A percentile compares a stretch with the other conserved stretches of the same genome.
phyloP scores from a whole-genome alignment of 2,888 invertebrate genomes.

The Dioctria linearis region DNA sequence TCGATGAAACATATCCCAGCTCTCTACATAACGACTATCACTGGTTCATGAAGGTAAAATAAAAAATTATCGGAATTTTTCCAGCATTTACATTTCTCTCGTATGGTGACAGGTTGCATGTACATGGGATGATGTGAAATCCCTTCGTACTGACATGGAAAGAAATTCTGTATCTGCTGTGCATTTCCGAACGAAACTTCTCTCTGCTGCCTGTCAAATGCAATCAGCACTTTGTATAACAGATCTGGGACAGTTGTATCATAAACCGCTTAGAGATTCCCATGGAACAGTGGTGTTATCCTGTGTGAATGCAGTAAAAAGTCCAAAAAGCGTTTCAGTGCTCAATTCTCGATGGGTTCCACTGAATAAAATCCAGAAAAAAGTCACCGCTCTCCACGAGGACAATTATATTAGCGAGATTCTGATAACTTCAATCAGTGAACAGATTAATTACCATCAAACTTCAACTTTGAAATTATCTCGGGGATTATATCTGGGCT shows the following conservation, averaged over 20 bases:
- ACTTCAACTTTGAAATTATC: conserved; percentile 85
- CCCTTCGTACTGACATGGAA: conserved; percentile 93
- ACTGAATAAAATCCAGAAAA: conserved; percentile 86
- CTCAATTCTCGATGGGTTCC: conserved; percentile 95
- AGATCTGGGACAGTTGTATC: conserved; percentile 95
- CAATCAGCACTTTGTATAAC: conserved; percentile 91
- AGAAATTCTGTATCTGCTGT: conserved; percentile 92
- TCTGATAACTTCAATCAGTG: conserved; percentile 89
- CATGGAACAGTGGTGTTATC: conserved; percentile 93
- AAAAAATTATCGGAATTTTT: not conserved
- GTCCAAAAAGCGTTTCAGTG: conserved; percentile 87
- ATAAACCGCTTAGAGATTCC: conserved; percentile 89
- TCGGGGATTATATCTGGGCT: conserved; percentile 94
- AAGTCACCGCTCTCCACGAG: conserved; percentile 81
- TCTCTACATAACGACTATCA: conserved; percentile 94
- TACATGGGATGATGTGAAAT: conserved; percentile 97
- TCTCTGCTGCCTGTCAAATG: conserved; percentile 95
- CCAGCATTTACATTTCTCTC: not conserved
- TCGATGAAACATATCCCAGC: conserved; percentile 95
- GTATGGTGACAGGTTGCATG: conserved; percentile 81
- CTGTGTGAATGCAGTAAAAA: conserved; percentile 79
- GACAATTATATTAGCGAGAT: conserved; percentile 86
- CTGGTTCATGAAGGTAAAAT: conserved; percentile 93
- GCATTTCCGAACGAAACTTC: conserved; percentile 91
- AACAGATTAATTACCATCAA: conserved; percentile 79